Conservation (phyloP, 2,888 invertebrate species). For the Epicampocera succincta region DNA sequence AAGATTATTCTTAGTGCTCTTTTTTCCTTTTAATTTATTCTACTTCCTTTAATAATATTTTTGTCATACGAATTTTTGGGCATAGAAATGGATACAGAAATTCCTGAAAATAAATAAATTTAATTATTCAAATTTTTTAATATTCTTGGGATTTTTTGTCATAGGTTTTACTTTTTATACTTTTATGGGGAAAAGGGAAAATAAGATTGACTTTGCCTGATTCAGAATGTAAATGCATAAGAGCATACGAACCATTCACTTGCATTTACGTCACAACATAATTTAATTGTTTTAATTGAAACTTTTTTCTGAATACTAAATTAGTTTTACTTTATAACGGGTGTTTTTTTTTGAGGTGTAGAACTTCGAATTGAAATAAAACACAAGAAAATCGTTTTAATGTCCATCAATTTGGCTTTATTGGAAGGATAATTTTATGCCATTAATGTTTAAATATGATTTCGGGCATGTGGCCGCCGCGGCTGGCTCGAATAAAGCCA, state of each 20-base stretch:
- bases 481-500: no score
- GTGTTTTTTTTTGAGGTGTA: no score
- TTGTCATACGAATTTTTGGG: constrained; percentile 6
- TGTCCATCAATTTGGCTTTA: no score
- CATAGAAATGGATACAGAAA: constrained; percentile 6
- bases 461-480: no score
- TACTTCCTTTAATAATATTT: constrained; percentile 10
- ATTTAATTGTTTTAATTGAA: constrained; percentile 30
- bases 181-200: background rate
- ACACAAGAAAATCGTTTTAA: no score
- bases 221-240: constrained; percentile 14
- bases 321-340: no score
- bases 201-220: background rate
- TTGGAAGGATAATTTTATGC: no score
- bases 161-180: constrained; percentile 5
- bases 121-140: constrained; percentile 35
- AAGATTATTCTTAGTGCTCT: constrained; percentile 36
- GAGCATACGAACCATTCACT: constrained; percentile 64
- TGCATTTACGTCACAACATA: constrained; percentile 67
- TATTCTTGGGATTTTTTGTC: background rate
- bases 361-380: no score
- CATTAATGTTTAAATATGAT: no score
- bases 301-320: constrained; percentile 2
- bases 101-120: constrained; percentile 4
- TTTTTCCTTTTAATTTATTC: constrained; percentile 3